Evolutionary conservation across 2,797 vertebrate genomes (phyloP).

Genomic region (Pipistrellus pipistrellus): DNA sequence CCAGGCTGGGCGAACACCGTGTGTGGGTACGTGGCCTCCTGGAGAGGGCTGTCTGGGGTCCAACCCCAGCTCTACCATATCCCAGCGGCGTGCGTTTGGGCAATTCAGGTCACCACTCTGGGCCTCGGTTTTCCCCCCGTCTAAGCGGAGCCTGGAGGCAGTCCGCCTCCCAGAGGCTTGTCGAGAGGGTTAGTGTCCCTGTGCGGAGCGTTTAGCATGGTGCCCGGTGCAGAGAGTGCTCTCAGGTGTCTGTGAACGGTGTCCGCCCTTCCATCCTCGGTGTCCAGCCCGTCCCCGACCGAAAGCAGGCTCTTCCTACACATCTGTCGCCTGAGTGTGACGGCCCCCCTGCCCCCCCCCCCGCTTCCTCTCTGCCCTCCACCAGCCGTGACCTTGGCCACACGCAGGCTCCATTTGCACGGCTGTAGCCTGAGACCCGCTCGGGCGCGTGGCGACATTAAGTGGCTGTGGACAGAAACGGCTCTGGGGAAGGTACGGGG

Average conservation of each 20-base stretch:
- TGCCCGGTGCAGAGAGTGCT: neutral
- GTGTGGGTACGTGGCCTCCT: neutral
- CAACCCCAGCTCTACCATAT: neutral
- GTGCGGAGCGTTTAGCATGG: neutral
- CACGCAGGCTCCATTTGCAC: neutral
- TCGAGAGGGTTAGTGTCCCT: fast-evolving
- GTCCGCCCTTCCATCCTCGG: neutral
- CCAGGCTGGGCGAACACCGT: neutral
- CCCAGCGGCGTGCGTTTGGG: neutral
- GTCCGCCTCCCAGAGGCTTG: neutral
- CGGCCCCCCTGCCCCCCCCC: neutral
- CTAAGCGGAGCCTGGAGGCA: neutral
- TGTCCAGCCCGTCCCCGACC: neutral
- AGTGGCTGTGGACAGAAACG: neutral
- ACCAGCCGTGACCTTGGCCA: conserved; percentile 18
- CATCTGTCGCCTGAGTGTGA: neutral
- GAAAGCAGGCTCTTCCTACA: neutral
- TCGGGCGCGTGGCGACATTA: neutral
- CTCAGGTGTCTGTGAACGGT: fast-evolving
- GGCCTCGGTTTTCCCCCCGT: neutral
- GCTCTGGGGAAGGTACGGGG: neutral
- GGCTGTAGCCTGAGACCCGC: neutral
- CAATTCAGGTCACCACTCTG: neutral
- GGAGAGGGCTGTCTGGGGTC: neutral
- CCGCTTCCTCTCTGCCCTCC: neutral